Evolutionary conservation across 2,797 vertebrate species (phyloP), one percentile per base, ranked within the genome.

Genomic region (Diplodus sargus): DNA sequence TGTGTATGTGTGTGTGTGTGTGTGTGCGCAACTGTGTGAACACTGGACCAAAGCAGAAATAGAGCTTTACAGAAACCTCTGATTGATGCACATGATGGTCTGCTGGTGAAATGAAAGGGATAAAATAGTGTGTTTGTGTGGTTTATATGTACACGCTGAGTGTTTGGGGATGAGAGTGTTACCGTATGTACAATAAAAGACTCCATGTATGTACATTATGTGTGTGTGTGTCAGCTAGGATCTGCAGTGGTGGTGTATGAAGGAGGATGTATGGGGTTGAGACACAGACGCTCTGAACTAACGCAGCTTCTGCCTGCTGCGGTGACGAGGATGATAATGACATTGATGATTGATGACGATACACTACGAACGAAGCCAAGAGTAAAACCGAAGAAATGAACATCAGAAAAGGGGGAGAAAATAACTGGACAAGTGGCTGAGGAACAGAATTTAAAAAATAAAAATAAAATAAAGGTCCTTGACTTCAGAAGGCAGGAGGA

Each of bases 401-500:
- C 17, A 70, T 45, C 23, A 75, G 39, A 86, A 78, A 75, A 81
- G 49, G 15, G 73, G 73, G 73, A 67, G 64, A 59, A 62, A 82
- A 63, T 16, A 71, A 86, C 66, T 48, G 58, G 88, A 89, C 62
- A 10, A 60, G 76, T 74, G 81, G 65, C 70, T 49, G 83, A 3
- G 23, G 77, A 83, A 86, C 74, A 84, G 60, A 89, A 79, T 82
- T 2, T 25, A 18, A 34, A 54, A 60, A 67, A 58, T 23, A 76
- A 74, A 67, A 20, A 70, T 75, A 65, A 81, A 81, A 85, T 39
- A 39, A 87, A 88, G 70, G 86, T 92, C 89, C 87, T 91, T 91
- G 87, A 93, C 85, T 89, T 94, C 78, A 91, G 92, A 93, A 94
- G 88, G 92, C 92, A 92, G 89, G 87, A 92, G 90, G 75, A 93